phyloP scores from a whole-genome alignment of 2,113 vertebrate genomes.

The Ptilorrhoa leucosticta region DNA sequence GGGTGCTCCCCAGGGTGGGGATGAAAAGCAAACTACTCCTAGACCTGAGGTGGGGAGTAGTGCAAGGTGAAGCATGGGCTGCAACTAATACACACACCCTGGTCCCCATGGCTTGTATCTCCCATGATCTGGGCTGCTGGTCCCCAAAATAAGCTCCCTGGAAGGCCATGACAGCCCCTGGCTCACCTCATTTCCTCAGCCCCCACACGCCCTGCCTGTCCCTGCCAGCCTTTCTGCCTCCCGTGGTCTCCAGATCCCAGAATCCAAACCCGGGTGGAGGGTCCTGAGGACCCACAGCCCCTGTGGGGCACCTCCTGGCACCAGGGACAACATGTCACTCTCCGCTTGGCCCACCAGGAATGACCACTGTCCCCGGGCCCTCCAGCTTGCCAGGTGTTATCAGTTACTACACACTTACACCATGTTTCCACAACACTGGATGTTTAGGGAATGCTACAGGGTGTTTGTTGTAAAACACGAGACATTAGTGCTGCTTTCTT shows the following conservation, averaged over 20 bases:
- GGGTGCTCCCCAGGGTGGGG: neutral
- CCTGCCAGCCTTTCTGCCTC: neutral
- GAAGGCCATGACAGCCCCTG: fast-evolving
- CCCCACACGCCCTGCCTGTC: neutral
- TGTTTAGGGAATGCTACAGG: conserved; percentile 29
- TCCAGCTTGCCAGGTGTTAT: neutral
- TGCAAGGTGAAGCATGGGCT: neutral
- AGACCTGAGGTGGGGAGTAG: neutral
- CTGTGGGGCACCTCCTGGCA: fast-evolving
- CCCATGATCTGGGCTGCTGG: neutral
- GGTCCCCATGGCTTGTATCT: fast-evolving
- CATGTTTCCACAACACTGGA: conserved; percentile 22
- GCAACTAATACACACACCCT: neutral
- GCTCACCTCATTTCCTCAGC: fast-evolving
- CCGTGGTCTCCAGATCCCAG: neutral
- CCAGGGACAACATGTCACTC: fast-evolving
- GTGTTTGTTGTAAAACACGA: conserved; percentile 5
- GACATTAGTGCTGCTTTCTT: neutral
- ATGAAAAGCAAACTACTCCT: neutral
- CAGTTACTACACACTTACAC: neutral
- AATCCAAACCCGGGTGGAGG: neutral
- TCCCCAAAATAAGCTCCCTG: neutral
- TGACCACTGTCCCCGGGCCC: neutral
- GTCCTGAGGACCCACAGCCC: neutral
- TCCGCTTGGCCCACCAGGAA: neutral